A percentile compares a stretch with the other conserved stretches of the same genome.
Evolutionary conservation across 2,888 invertebrate species (phyloP).

Genomic region (Enchytraeus crypticus): DNA sequence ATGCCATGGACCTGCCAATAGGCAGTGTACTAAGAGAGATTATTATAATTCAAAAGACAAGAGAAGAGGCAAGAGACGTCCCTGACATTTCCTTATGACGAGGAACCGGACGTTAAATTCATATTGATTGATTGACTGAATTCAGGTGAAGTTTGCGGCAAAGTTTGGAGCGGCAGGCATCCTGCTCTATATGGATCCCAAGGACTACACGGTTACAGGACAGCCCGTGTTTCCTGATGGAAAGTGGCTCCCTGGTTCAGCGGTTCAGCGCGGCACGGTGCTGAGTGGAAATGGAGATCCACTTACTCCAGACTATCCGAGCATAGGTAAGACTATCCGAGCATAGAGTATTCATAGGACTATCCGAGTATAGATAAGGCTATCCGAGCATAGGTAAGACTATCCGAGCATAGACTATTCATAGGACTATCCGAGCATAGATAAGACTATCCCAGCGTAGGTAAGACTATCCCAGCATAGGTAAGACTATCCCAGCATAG

Average conservation of each 20-base stretch:
- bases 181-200: constrained; percentile 49
- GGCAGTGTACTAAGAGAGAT: no score
- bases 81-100: no score
- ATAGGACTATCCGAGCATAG: no score
- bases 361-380: neutral
- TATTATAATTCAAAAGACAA: neutral
- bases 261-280: constrained; percentile 50
- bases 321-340: constrained; percentile 45
- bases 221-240: constrained; percentile 45
- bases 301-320: constrained; percentile 51
- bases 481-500: no score
- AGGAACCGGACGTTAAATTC: no score
- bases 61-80: neutral
- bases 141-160: constrained; percentile 40
- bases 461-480: no score
- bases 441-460: no score
- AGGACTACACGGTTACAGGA: constrained; percentile 41
- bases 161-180: constrained; percentile 47
- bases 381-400: no score
- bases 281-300: constrained; percentile 49
- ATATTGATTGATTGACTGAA: no score
- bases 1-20: no score
- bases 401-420: no score
- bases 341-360: neutral
- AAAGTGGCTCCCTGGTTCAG: constrained; percentile 51